Percentiles rank a stretch among this genome's conserved stretches.
Evolutionary conservation across 2,888 invertebrate genomes (phyloP).

Genomic region (Microdon myrmicae): DNA sequence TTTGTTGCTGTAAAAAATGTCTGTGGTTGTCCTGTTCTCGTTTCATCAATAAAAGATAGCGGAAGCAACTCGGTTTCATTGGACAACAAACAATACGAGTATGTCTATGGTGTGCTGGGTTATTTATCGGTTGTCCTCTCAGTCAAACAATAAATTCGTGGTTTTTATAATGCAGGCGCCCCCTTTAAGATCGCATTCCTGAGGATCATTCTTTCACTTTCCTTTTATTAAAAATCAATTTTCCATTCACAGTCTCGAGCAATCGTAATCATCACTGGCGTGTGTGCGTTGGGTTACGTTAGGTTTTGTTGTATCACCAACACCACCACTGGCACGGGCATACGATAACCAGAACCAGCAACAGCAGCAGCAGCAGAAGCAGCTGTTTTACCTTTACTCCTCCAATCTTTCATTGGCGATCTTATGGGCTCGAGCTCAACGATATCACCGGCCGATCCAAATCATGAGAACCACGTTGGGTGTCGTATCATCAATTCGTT

Average conservation of each 20-base stretch:
- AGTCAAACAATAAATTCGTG: slow-evolving; percentile 45
- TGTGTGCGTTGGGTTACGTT: no score
- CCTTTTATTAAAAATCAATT: slow-evolving; percentile 46
- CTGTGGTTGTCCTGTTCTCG: slow-evolving; percentile 22
- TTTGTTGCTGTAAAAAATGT: not conserved
- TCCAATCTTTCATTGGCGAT: slow-evolving; percentile 49
- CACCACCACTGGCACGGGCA: no score
- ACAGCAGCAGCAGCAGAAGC: no score
- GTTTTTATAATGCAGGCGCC: slow-evolving; percentile 44
- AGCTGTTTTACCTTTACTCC: slow-evolving; percentile 43
- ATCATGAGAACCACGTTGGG: slow-evolving; percentile 67
- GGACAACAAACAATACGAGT: slow-evolving; percentile 43
- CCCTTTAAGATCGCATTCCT: slow-evolving; percentile 25
- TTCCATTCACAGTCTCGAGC: slow-evolving; percentile 23
- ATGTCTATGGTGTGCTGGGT: no score
- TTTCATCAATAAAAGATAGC: slow-evolving; percentile 45
- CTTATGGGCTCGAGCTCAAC: slow-evolving; percentile 21
- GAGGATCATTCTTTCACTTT: slow-evolving; percentile 38
- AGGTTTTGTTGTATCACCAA: no score
- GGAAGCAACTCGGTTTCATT: slow-evolving; percentile 46
- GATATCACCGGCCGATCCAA: slow-evolving; percentile 10
- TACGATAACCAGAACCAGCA: no score
- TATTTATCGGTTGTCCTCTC: slow-evolving; percentile 49
- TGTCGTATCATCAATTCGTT: slow-evolving; percentile 69
- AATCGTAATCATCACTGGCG: slow-evolving; percentile 11